Conservation (phyloP, 2,797 vertebrate genomes). For the Thamnophis elegans region DNA sequence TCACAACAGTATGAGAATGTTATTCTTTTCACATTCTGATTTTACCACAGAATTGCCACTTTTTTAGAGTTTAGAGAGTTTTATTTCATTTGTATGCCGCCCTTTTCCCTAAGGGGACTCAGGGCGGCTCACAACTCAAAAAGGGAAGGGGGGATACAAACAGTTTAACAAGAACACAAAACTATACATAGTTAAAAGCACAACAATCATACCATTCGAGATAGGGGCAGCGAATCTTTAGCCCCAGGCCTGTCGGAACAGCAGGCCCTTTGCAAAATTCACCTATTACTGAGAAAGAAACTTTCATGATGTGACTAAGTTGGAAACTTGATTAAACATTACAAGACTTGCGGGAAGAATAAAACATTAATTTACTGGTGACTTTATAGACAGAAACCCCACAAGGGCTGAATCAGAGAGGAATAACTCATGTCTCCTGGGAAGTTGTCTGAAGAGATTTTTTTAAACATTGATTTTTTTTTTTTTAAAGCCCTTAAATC, state of each 20-base stretch:
- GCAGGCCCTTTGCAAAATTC: not conserved
- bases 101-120: too few species aligned
- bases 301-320: accelerated
- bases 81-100: too few species aligned
- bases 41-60: not conserved
- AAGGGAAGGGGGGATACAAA: too few species aligned
- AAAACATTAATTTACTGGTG: not conserved
- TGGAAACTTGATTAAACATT: not conserved
- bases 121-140: too few species aligned
- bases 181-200: too few species aligned
- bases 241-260: too few species aligned
- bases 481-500: not conserved
- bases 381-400: not conserved
- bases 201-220: too few species aligned
- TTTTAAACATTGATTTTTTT: not conserved
- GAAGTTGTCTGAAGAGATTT: not conserved
- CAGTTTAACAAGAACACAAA: too few species aligned
- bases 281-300: not conserved
- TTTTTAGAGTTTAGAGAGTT: too few species aligned
- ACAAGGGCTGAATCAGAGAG: not conserved
- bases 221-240: too few species aligned
- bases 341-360: not conserved
- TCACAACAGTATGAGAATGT: too few species aligned
- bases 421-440: not conserved
- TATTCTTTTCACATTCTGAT: not conserved